Conservation (phyloP, 2,113 vertebrate genomes). For the Diadophis punctatus region DNA sequence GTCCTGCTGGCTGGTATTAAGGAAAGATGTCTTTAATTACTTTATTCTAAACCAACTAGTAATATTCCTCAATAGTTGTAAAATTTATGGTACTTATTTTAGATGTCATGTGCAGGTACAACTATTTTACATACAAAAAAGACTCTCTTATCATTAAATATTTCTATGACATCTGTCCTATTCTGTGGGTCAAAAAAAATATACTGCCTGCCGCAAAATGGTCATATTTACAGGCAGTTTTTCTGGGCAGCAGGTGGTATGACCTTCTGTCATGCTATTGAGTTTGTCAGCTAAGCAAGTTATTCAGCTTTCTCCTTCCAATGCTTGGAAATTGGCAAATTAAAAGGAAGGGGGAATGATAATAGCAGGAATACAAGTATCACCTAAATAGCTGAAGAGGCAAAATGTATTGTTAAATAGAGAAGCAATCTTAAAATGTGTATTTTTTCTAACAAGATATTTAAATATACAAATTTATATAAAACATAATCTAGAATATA, state of each 20-base stretch:
- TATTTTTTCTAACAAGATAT: not conserved
- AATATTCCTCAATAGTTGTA: not conserved
- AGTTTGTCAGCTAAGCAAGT: not conserved
- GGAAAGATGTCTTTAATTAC: not conserved
- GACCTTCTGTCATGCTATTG: conserved; percentile 45
- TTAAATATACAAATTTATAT: not conserved
- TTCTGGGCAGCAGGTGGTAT: conserved; percentile 56
- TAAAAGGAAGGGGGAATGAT: not conserved
- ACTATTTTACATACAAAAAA: conserved; percentile 21
- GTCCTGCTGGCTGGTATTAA: not conserved
- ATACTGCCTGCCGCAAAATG: conserved; percentile 24
- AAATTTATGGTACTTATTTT: not conserved
- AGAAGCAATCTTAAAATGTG: not conserved
- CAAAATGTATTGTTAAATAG: not conserved
- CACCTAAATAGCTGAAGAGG: not conserved
- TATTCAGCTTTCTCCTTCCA: conserved; percentile 12
- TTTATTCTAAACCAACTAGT: not conserved
- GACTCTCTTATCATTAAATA: conserved; percentile 32
- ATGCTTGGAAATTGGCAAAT: conserved; percentile 22
- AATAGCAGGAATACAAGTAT: not conserved
- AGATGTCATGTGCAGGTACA: conserved; percentile 12
- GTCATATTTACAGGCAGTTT: conserved; percentile 28
- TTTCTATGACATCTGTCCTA: conserved; percentile 54
- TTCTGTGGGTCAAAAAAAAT: conserved; percentile 36
- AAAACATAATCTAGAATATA: not conserved